phyloP scores from a whole-genome alignment of 2,888 invertebrate species.

The Chymomyza caudatula region DNA sequence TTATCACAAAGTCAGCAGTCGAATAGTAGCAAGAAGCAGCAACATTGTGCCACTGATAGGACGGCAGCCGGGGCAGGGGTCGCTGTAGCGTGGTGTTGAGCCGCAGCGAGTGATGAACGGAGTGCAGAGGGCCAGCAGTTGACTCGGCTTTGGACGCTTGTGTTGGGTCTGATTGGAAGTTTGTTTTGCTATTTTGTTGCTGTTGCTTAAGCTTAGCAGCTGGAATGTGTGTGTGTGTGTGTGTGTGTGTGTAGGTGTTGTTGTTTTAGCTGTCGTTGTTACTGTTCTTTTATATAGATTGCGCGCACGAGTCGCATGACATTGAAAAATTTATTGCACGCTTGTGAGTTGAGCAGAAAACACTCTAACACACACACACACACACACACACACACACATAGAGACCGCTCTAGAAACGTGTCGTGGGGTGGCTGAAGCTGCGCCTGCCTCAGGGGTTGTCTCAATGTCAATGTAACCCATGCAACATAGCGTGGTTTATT shows the following conservation, averaged over 20 bases:
- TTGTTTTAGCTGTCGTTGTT: conserved; percentile 20
- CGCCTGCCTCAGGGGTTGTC: conserved; percentile 54
- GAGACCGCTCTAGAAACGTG: neutral
- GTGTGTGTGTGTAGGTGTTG: neutral
- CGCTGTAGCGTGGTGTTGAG: neutral
- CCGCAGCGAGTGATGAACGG: conserved; percentile 3
- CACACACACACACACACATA: neutral
- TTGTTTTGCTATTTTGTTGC: conserved; percentile 61
- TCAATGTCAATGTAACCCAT: conserved; percentile 53
- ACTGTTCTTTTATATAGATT: conserved; percentile 56
- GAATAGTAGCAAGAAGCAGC: neutral
- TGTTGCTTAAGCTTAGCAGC: conserved; percentile 59
- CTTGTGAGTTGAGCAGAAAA: conserved; percentile 59
- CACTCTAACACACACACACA: neutral
- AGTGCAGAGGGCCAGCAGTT: conserved; percentile 6
- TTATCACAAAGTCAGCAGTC: conserved; percentile 66
- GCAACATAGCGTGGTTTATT: neutral
- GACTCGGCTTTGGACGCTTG: conserved; percentile 26
- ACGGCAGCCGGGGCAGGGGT: neutral
- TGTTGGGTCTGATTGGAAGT: conserved; percentile 66
- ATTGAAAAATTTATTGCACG: conserved; percentile 77
- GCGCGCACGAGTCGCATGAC: conserved; percentile 69
- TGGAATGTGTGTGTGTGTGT: conserved; percentile 12
- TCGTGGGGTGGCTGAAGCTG: neutral
- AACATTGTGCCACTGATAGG: no score